Evolutionary conservation across 2,113 vertebrate genomes (phyloP).

Genomic region (Gallinago jamesoni): DNA sequence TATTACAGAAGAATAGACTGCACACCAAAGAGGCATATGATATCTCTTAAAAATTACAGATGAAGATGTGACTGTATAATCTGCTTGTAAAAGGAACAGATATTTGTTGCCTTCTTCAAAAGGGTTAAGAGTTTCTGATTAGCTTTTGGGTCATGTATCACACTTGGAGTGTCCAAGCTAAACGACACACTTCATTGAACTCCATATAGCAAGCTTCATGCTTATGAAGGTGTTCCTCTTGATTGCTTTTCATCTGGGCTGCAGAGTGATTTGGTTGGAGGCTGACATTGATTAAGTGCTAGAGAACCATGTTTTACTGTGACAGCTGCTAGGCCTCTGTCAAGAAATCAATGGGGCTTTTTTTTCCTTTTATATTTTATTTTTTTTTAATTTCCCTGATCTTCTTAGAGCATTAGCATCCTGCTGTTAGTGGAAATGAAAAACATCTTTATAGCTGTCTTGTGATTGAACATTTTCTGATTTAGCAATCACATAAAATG

Average conservation of each 20-base stretch:
- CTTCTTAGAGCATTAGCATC: constrained; percentile 64
- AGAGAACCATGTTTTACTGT: constrained; percentile 74
- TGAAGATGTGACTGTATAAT: neutral
- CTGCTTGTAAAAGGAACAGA: neutral
- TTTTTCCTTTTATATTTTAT: neutral
- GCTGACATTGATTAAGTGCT: constrained; percentile 79
- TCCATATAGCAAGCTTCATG: constrained; percentile 73
- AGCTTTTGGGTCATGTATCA: constrained; percentile 67
- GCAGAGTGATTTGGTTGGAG: constrained; percentile 70
- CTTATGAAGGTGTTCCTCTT: constrained; percentile 78
- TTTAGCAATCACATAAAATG: constrained; percentile 63
- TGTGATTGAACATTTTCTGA: constrained; percentile 70
- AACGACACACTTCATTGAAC: constrained; percentile 75
- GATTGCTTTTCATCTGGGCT: constrained; percentile 77
- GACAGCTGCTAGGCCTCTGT: constrained; percentile 75
- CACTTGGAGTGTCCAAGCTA: constrained; percentile 60
- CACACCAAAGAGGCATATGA: neutral
- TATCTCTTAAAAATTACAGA: constrained; percentile 27
- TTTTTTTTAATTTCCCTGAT: neutral
- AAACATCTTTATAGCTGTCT: constrained; percentile 62
- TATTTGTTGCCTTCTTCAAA: constrained; percentile 40
- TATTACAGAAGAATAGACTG: neutral
- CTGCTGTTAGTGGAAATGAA: constrained; percentile 67
- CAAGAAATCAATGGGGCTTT: constrained; percentile 48
- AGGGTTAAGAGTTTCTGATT: constrained; percentile 71